Evolutionary conservation across 2,888 invertebrate genomes (phyloP), one percentile per base, ranked within the genome.

Genomic region (Ormyrus thymus): DNA sequence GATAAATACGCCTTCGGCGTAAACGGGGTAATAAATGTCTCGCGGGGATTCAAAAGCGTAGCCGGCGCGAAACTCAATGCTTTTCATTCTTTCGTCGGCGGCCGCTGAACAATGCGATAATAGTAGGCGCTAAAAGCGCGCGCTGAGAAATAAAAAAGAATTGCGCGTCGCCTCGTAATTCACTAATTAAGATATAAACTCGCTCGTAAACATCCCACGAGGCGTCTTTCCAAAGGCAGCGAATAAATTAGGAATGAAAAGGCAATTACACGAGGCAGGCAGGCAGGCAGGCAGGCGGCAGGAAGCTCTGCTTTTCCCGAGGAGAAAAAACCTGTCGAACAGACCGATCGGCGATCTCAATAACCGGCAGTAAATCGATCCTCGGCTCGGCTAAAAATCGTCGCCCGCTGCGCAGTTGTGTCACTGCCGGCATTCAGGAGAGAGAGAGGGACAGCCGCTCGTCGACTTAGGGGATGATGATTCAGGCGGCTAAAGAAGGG

Each of bases 401-500:
- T 50, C 66, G 53, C 51, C 51, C 13, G 69, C 48, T 53, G 55
- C 46, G 53, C 11, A 29, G 29, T 29, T 29, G 29, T 45, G 61
- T 11, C 15, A 46, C 7, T 62, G 13, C 13, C 50, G 15, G 61
- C 48, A 7, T 10, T 29, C 29, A 4, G 55, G 62, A 15, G 53
- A 10, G 61, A 53, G 71, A 61, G 51, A n/a, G 53, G 65, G 56
- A 15, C 48, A 64, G 62, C 10, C 7, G 65, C 1, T 73, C 7
- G n/a, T 56, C 45, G 50, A 61, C 53, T 77, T 65, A 43, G 78
- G 78, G 74, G 70, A 74, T 74, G 70, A 74, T 74, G 78, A 78
- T 66, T 72, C 66, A 61, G 61, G 68, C 43, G 45, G 50, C 66
- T 73, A 78, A 78, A 78, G 78, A 73, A 73, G 78, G 78, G 78